Evolutionary conservation across 2,888 invertebrate species (phyloP), one percentile per base, ranked within the genome.

Genomic region (Cataglyphis albicans): DNA sequence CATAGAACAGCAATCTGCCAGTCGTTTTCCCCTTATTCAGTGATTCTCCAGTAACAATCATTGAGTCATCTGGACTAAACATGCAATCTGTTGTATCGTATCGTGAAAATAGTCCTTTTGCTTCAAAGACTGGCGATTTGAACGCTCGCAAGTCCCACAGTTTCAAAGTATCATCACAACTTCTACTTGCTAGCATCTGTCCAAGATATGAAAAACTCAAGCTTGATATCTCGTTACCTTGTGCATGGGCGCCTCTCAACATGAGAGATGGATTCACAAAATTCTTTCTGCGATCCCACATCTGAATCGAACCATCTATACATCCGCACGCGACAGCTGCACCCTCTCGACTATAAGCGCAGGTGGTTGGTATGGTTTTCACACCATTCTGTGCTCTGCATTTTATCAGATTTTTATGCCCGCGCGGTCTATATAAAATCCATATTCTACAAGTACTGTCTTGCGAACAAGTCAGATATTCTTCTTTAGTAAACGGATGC

Each of bases 381-480:
- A 98, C 95, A 0, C 99, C 99, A 82, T 97, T 98, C 90, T 96
- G 97, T 0, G 98, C 97, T 10, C 98, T 95, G 0, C 98, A 97
- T 94, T 99, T 99, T 63, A 99, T 98, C 21, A 99, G 96, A 4
- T 96, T 95, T 86, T 97, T 96, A 92, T 99, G 99, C 64, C 96
- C 97, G 91, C 97, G 97, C 0, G 97, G 97, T 84, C 97, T 97
- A 70, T 97, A 96, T 0, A 98, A 96, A 90, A 97, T 96, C 99
- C 99, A 99, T 18, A 99, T 95, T 3, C 99, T 96, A 0, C 99
- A 96, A 0, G 99, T 99, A 0, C 99, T 98, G 93, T 99, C 99
- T 92, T 98, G 97, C 0, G 99, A 97, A 90, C 98, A 98, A 0
- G 99, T 99, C 90, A 99, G 95, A 95, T 99, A 99, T 94, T 99